Conservation (phyloP, 2,888 invertebrate species). For the Teinopalpus imperialis region DNA sequence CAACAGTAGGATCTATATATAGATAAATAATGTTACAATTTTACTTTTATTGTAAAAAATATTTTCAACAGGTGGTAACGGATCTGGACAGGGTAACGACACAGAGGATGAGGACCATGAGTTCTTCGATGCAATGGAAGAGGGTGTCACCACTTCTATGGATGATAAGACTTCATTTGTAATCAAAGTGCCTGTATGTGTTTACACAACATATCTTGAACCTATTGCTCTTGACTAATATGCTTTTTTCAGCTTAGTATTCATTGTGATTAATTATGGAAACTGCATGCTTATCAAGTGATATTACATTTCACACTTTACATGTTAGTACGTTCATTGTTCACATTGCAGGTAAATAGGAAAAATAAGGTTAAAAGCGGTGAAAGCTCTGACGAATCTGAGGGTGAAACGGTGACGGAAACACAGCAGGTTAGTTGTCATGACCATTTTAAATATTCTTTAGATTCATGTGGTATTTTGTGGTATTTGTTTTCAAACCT, state of each 20-base stretch:
- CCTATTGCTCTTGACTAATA: conserved; percentile 16
- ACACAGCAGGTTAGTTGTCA: conserved; percentile 65
- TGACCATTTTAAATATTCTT: background rate
- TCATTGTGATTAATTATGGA: conserved; percentile 21
- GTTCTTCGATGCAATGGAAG: conserved; percentile 87
- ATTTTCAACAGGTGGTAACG: conserved; percentile 65
- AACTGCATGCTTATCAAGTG: background rate
- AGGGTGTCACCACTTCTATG: conserved; percentile 64
- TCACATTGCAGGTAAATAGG: conserved; percentile 67
- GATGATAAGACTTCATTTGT: conserved; percentile 82
- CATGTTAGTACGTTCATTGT: conserved; percentile 21
- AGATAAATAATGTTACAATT: no score
- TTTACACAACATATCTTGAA: conserved; percentile 2
- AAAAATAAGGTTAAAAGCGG: conserved; percentile 71
- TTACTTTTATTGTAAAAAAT: no score
- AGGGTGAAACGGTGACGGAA: conserved; percentile 73
- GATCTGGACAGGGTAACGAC: conserved; percentile 72
- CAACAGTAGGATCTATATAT: no score
- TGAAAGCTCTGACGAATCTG: conserved; percentile 78
- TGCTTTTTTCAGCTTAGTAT: conserved; percentile 3
- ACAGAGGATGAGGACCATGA: conserved; percentile 89
- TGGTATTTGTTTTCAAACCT: no score
- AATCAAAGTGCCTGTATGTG: conserved; percentile 84
- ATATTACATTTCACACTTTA: background rate
- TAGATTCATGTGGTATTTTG: background rate